Conservation (phyloP, 2,113 vertebrate genomes). For the Mormyrus lacerda region DNA sequence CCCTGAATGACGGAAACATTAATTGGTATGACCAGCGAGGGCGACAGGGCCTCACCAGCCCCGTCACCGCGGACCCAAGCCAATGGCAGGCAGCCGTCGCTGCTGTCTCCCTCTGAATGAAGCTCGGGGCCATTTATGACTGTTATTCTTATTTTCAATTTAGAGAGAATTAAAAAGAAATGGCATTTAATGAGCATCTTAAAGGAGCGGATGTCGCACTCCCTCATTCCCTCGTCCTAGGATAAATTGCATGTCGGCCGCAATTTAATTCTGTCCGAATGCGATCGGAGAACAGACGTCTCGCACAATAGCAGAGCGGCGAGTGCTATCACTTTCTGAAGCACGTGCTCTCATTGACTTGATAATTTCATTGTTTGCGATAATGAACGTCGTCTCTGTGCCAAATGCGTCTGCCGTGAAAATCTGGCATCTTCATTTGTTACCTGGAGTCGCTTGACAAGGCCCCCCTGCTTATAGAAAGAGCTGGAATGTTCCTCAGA, state of each 20-base stretch:
- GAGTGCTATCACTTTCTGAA: conserved; percentile 45
- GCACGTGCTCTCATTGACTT: conserved; percentile 48
- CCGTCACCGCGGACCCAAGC: conserved; percentile 14
- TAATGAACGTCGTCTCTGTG: conserved; percentile 37
- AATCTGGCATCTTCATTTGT: conserved; percentile 34
- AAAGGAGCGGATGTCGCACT: conserved; percentile 64
- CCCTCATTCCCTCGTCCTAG: conserved; percentile 54
- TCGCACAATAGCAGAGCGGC: conserved; percentile 45
- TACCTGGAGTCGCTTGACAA: not conserved
- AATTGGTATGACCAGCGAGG: conserved; percentile 10
- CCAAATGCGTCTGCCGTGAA: conserved; percentile 47
- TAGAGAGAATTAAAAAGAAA: conserved; percentile 56
- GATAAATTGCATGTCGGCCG: conserved; percentile 65
- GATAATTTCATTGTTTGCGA: conserved; percentile 52
- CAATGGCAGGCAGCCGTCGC: conserved; percentile 19
- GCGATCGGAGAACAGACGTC: conserved; percentile 49
- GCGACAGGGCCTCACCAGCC: not conserved
- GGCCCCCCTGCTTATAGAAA: not conserved
- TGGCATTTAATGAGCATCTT: conserved; percentile 67
- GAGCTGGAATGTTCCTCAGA: not conserved
- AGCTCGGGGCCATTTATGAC: conserved; percentile 18
- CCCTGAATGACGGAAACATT: conserved; percentile 22
- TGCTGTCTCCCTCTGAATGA: conserved; percentile 13
- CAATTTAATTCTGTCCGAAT: conserved; percentile 49
- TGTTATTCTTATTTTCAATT: conserved; percentile 41